Evolutionary conservation across 2,113 vertebrate species (phyloP).

Genomic region (Cochlearius cochlearius): DNA sequence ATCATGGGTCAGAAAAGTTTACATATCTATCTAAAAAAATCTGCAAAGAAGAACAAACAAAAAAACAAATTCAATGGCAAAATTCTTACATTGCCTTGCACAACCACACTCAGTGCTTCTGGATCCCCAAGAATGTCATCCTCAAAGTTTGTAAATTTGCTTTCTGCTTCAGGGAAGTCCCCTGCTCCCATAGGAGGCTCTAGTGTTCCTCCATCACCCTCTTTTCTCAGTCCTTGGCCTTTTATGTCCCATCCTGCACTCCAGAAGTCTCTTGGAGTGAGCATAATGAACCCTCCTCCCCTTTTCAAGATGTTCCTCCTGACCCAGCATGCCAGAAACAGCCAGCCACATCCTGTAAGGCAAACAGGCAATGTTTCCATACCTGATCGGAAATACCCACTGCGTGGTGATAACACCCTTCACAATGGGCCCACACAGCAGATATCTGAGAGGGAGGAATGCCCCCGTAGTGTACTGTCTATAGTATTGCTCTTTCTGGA

Average conservation of each 20-base stretch:
- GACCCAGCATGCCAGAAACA: neutral
- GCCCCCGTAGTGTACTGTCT: accelerated
- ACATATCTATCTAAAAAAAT: too few species aligned
- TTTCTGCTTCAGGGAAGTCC: neutral
- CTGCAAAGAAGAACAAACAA: too few species aligned
- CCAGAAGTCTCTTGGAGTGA: neutral
- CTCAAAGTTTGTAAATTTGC: neutral
- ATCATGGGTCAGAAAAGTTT: neutral
- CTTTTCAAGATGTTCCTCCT: neutral
- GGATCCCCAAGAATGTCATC: neutral
- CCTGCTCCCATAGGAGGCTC: neutral
- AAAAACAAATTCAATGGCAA: neutral
- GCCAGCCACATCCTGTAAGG: neutral
- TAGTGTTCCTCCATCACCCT: neutral
- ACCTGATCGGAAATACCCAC: neutral
- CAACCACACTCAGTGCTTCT: accelerated
- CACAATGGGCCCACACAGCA: neutral
- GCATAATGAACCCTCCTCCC: neutral
- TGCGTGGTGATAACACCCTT: neutral
- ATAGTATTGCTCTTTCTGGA: neutral
- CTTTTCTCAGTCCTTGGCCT: neutral
- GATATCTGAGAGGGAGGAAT: neutral
- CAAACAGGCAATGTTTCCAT: neutral
- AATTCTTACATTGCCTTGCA: neutral
- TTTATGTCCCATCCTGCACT: neutral